These are phyloP conservation scores for Sipha flava DNA, from an alignment of 1,140 invertebrate genomes.

Conservation along the genomic window DNA sequence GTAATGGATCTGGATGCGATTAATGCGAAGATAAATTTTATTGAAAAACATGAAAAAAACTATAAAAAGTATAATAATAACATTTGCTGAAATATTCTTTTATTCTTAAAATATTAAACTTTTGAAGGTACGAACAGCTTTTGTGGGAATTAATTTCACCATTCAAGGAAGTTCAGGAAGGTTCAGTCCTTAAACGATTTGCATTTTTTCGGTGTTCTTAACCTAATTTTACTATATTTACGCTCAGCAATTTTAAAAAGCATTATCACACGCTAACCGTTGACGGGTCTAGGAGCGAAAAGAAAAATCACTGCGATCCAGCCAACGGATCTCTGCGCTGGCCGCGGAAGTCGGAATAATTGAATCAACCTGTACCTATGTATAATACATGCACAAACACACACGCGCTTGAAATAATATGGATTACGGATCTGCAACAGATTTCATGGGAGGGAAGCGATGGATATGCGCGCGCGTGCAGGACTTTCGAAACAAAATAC, in stretches of 20 bases:
- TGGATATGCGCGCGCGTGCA: no score
- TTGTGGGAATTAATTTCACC: neutral
- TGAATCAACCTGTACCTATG: no score
- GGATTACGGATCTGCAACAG: no score
- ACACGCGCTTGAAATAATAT: no score
- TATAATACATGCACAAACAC: no score
- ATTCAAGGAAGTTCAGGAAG: constrained; percentile 8
- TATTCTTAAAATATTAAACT: neutral
- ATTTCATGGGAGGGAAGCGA: no score
- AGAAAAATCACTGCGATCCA: no score
- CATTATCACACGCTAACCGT: neutral
- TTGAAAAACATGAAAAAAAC: neutral
- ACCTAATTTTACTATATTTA: neutral
- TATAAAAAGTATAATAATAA: neutral
- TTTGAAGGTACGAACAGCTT: neutral
- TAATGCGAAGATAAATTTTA: no score
- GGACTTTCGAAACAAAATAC: neutral
- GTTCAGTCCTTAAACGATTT: constrained; percentile 1
- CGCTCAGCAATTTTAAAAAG: neutral
- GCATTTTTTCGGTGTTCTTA: neutral
- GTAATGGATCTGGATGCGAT: no score
- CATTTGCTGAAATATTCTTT: neutral
- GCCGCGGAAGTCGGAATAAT: no score
- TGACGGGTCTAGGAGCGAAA: no score
- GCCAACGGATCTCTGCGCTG: no score